A percentile compares a stretch with the other conserved stretches of the same genome.
Evolutionary conservation across 2,113 vertebrate genomes (phyloP).

Genomic region (Oryzias javanicus): DNA sequence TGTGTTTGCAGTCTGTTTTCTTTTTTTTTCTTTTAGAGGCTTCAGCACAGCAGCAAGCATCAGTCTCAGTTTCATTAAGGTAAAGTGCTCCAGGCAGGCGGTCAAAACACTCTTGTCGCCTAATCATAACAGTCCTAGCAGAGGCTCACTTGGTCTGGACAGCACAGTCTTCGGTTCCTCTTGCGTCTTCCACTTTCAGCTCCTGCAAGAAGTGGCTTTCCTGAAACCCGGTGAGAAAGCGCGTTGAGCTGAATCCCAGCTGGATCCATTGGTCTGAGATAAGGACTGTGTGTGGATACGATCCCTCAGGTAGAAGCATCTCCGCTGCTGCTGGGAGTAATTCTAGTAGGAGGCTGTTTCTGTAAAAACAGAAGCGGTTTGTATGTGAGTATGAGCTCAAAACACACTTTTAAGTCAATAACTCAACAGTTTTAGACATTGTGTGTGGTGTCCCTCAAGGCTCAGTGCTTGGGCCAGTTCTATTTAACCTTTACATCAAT

Average conservation of each 20-base stretch:
- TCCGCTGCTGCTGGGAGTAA: slow-evolving; percentile 42
- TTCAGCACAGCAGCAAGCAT: slow-evolving; percentile 13
- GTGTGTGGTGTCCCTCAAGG: too few relatives aligned
- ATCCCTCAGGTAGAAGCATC: slow-evolving; percentile 43
- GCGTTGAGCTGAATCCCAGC: not conserved
- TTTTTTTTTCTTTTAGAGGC: slow-evolving; percentile 20
- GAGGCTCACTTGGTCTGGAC: not conserved
- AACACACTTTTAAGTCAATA: not conserved
- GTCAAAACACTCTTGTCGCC: slow-evolving; percentile 49
- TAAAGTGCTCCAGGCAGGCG: slow-evolving; percentile 27
- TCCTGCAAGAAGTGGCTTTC: slow-evolving; percentile 45
- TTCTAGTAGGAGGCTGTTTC: slow-evolving; percentile 36
- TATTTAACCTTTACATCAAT: too few relatives aligned
- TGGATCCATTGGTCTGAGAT: slow-evolving; percentile 40
- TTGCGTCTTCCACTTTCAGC: not conserved
- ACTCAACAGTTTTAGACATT: too few relatives aligned
- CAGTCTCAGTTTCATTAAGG: slow-evolving; percentile 9
- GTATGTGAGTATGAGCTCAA: not conserved
- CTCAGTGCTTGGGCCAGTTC: too few relatives aligned
- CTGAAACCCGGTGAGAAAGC: slow-evolving; percentile 5
- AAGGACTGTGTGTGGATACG: slow-evolving; percentile 39
- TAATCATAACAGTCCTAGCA: slow-evolving; percentile 63
- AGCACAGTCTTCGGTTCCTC: slow-evolving; percentile 44
- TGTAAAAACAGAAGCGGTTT: slow-evolving; percentile 25
- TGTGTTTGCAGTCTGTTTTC: slow-evolving; percentile 1